Evolutionary conservation across 2,113 vertebrate species (phyloP).

Genomic region (Corythornis cristatus): DNA sequence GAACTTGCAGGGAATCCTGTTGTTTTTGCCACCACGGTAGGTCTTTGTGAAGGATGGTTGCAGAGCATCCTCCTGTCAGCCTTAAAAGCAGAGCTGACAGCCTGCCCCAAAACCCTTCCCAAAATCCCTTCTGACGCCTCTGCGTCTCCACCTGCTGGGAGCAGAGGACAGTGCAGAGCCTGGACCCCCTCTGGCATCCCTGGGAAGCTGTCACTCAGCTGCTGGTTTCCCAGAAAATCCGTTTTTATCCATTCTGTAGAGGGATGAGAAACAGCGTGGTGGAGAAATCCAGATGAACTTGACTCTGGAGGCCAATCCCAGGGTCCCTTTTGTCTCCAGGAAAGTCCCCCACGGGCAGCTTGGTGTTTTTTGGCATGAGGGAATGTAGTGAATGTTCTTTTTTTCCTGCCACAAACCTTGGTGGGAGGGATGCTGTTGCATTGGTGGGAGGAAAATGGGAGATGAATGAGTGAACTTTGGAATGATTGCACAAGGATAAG

Average conservation of each 20-base stretch:
- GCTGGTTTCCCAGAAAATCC: not conserved
- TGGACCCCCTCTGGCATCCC: not conserved
- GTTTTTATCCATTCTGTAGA: not conserved
- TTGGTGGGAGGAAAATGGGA: not conserved
- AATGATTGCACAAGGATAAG: not conserved
- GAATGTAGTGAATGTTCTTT: not conserved
- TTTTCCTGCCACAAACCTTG: not conserved
- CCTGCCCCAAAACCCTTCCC: no score
- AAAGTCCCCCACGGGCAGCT: not conserved
- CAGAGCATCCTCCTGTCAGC: no score
- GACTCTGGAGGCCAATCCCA: not conserved
- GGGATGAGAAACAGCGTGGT: accelerated
- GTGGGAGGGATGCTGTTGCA: not conserved
- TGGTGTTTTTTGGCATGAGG: not conserved
- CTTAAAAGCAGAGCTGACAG: no score
- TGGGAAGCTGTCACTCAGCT: no score
- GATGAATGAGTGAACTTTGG: not conserved
- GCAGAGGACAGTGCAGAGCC: not conserved
- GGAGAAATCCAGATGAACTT: not conserved
- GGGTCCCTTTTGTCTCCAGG: not conserved
- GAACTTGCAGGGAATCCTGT: no score
- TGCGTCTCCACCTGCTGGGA: no score
- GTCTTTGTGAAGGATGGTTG: no score
- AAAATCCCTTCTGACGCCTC: no score
- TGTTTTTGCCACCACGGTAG: no score